Conservation (phyloP, 1,140 invertebrate genomes). For the Pollicipes pollicipes region DNA sequence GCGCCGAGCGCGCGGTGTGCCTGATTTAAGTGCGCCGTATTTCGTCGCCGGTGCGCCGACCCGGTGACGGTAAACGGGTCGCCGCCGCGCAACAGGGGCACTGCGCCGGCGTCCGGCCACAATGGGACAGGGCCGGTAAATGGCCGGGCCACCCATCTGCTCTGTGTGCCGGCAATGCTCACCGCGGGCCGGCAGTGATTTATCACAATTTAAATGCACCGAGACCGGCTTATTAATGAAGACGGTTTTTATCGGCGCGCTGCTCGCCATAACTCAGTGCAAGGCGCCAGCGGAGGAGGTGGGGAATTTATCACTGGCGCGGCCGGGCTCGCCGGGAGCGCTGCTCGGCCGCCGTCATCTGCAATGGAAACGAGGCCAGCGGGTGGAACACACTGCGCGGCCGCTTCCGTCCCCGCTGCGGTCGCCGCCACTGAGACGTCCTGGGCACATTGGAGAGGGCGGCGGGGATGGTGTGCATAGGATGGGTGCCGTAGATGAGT, state of each 20-base stretch:
- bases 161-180: not conserved
- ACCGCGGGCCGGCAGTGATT: not conserved
- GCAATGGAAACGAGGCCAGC: not conserved
- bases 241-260: not conserved
- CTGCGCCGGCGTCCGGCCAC: not conserved
- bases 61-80: too few species aligned
- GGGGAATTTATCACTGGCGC: not conserved
- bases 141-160: not conserved
- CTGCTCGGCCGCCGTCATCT: not conserved
- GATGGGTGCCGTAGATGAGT: too few species aligned
- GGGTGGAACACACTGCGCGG: too few species aligned
- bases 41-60: not conserved
- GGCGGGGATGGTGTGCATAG: too few species aligned
- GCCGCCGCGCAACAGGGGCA: not conserved
- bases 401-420: too few species aligned
- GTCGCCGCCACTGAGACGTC: too few species aligned
- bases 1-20: too few species aligned
- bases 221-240: not conserved
- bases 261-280: not conserved
- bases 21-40: not conserved
- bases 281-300: not conserved
- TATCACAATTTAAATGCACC: slow-evolving; percentile 1
- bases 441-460: too few species aligned
- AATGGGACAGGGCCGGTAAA: not conserved
- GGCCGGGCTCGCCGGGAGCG: too few species aligned